These are phyloP conservation scores for Bombus cullumanus DNA, from an alignment of 1,140 invertebrate species.

Conservation along the genomic window DNA sequence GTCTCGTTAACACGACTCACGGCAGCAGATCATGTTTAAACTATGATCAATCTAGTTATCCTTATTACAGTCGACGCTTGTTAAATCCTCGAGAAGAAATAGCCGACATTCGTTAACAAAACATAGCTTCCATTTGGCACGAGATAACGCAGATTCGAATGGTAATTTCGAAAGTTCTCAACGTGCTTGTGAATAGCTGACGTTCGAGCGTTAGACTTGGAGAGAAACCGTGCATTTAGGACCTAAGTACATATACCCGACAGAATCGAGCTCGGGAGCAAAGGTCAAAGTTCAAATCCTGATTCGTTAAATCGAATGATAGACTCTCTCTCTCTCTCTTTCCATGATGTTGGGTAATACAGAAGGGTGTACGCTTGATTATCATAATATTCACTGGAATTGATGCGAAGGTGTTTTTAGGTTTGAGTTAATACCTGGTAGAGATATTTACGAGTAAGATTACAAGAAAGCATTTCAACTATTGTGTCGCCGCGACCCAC, in stretches of 20 bases:
- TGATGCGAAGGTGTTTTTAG: background rate
- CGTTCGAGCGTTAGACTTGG: background rate
- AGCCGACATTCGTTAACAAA: background rate
- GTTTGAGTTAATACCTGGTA: background rate
- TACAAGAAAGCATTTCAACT: slow-evolving; percentile 28
- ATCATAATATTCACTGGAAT: background rate
- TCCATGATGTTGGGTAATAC: background rate
- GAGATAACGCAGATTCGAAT: background rate
- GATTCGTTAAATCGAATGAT: background rate
- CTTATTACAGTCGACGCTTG: background rate
- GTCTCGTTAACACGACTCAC: slow-evolving; percentile 26
- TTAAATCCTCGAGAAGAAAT: background rate
- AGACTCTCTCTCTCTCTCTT: background rate
- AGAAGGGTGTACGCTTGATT: background rate
- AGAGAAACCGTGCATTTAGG: background rate
- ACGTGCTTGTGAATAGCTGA: background rate
- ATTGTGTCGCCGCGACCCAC: slow-evolving; percentile 23
- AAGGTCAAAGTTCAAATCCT: slow-evolving; percentile 8
- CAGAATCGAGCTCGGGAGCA: background rate
- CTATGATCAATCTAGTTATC: background rate
- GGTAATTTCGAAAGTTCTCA: background rate
- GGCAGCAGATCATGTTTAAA: slow-evolving; percentile 3
- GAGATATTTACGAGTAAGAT: slow-evolving; percentile 31
- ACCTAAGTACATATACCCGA: background rate
- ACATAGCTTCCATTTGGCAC: background rate